A percentile compares a stretch with the other conserved stretches of the same genome.
These are phyloP conservation scores for Rostratula benghalensis DNA, from an alignment of 2,113 vertebrate species.

Conservation along the genomic window DNA sequence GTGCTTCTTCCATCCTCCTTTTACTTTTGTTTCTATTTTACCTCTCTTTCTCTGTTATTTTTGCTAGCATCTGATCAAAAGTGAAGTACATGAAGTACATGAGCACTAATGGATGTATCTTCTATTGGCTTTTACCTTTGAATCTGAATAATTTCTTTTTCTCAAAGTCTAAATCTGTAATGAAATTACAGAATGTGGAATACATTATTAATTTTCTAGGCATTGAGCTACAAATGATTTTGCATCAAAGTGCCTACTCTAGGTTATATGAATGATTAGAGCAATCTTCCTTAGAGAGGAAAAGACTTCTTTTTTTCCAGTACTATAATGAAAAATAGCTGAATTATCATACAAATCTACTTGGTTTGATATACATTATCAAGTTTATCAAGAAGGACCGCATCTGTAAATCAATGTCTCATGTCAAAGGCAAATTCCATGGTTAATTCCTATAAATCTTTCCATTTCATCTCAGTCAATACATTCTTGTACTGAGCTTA, in stretches of 20 bases:
- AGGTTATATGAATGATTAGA: background rate
- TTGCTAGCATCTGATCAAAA: background rate
- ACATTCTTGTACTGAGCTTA: background rate
- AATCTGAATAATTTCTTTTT: background rate
- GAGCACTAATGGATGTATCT: background rate
- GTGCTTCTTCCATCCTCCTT: background rate
- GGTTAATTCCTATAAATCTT: background rate
- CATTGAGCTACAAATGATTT: background rate
- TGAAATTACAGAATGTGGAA: background rate
- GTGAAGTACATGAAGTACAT: background rate
- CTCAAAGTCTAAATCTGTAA: background rate
- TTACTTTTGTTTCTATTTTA: background rate
- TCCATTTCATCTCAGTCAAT: background rate
- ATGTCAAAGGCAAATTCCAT: background rate
- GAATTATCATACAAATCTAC: background rate
- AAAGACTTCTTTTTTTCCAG: background rate
- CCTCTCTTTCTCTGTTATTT: background rate
- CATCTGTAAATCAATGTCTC: background rate
- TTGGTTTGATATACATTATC: background rate
- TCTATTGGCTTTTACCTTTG: background rate
- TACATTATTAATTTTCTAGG: background rate
- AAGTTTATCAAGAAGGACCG: background rate
- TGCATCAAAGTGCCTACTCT: background rate
- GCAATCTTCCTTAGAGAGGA: background rate
- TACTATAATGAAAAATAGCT: background rate